Base-by-base conservation (phyloP, 2,888 invertebrate genomes). In the Agriopis aurantiaria region DNA sequence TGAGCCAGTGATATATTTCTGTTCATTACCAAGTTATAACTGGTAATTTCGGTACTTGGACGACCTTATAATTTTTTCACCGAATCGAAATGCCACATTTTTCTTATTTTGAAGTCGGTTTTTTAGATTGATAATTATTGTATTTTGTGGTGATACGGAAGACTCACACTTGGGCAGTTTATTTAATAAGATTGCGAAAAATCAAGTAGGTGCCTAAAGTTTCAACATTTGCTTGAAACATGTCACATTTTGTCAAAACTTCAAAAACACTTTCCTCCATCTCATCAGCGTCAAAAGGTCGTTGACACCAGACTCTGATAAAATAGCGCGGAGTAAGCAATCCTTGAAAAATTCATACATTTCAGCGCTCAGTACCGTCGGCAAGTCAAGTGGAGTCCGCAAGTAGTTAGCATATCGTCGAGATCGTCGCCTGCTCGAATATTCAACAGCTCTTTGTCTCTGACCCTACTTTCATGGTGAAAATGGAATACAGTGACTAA, bases 391-490 rank as follows among this genome's bases (percentile, higher is more conserved):
- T 79, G 77, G 68, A 76, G 72, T 75, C 79, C 75, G 72, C 73
- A 71, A 78, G 84, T 87, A 86, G 90, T 91, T 91, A 89, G 90
- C 90, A 91, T 91, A 91, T 85, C 88, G 88, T 83, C 79, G 88
- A 89, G 90, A 88, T 87, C 82, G 85, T 80, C 82, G 88, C 84
- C 87, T 87, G 87, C 82, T 90, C 85, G 92, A 90, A 92, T 92
- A 92, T 91, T 92, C 92, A 92, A 84, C 87, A 89, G 91, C 85
- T 86, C 91, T 91, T 91, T 92, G 91, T 91, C 88, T 81, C 88
- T 91, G 91, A 87, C 91, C 91, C 90, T 91, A 90, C 91, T 90
- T 88, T 49, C 59, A 83, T 67, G 73, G 57, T 17, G 49, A 3
- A 12, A 41, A 17, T 70, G 51, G 33, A 51, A n/a, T 0, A 11